Conservation (phyloP, 2,888 invertebrate species). For the Sinopyrophorus schimmeli region DNA sequence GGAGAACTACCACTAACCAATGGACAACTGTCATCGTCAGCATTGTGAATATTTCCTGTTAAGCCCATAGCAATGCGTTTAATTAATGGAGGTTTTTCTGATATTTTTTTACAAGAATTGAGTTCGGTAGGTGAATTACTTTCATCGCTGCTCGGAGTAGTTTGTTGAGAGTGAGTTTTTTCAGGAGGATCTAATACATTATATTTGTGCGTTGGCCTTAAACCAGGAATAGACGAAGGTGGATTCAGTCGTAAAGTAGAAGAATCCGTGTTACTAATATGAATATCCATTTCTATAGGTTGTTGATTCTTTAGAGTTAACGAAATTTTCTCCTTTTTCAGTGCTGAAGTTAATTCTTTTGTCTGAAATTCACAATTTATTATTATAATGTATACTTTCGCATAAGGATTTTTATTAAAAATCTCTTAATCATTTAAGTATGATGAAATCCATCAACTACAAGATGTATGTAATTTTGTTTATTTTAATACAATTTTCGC, state of each 20-base stretch:
- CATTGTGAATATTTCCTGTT: slow-evolving; percentile 59
- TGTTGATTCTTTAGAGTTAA: slow-evolving; percentile 42
- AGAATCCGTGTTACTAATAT: slow-evolving; percentile 57
- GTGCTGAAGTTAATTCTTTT: slow-evolving; percentile 50
- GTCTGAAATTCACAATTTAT: slow-evolving; percentile 47
- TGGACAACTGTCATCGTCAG: slow-evolving; percentile 71
- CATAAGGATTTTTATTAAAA: too few relatives aligned
- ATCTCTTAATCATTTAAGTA: too few relatives aligned
- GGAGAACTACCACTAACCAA: slow-evolving; percentile 65
- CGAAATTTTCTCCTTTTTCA: slow-evolving; percentile 47
- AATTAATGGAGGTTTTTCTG: slow-evolving; percentile 78
- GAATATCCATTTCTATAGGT: slow-evolving; percentile 58
- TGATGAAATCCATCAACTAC: too few relatives aligned
- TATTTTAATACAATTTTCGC: too few relatives aligned
- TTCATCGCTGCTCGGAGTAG: slow-evolving; percentile 77
- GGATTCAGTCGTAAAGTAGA: slow-evolving; percentile 58
- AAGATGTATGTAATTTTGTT: too few relatives aligned
- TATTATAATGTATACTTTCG: too few relatives aligned
- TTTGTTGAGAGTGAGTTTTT: slow-evolving; percentile 57
- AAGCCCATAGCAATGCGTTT: slow-evolving; percentile 79
- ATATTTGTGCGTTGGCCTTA: slow-evolving; percentile 65
- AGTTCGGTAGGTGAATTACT: slow-evolving; percentile 86
- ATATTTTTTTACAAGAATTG: slow-evolving; percentile 80
- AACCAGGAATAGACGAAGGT: slow-evolving; percentile 70
- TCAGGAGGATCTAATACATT: slow-evolving; percentile 55